Percentiles rank a stretch among this genome's conserved stretches.
phyloP scores from a whole-genome alignment of 2,113 vertebrate genomes.

The Limanda limanda region DNA sequence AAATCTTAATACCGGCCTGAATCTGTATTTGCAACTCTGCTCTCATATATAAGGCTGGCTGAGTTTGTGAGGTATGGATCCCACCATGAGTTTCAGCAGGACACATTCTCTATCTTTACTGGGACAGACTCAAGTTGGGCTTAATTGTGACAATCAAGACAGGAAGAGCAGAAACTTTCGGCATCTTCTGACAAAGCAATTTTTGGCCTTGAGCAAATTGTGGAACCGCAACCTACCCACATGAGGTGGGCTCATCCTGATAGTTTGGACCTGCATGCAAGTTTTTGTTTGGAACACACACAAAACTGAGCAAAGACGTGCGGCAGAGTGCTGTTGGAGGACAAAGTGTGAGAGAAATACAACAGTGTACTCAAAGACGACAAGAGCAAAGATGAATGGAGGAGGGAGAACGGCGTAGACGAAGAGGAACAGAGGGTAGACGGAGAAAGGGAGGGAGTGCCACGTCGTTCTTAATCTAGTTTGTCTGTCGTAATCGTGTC shows the following conservation, averaged over 20 bases:
- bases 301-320: conserved; percentile 16
- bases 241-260: neutral
- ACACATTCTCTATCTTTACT: neutral
- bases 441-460: conserved; percentile 70
- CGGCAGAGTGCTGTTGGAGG: conserved; percentile 36
- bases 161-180: neutral
- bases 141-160: neutral
- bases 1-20: no score
- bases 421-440: conserved; percentile 72
- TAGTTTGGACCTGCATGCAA: neutral
- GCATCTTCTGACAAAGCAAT: neutral
- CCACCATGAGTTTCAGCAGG: neutral
- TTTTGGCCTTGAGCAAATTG: no score
- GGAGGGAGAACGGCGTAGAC: conserved; percentile 53
- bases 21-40: no score
- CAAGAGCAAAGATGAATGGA: conserved; percentile 62
- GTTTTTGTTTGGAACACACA: conserved; percentile 9
- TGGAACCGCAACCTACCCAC: neutral
- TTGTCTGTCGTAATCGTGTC: conserved; percentile 86
- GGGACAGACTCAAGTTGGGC: no score
- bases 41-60: no score
- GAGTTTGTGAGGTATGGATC: neutral
- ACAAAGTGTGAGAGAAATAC: conserved; percentile 48
- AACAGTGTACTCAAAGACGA: conserved; percentile 47
- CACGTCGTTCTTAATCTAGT: conserved; percentile 86